Conservation (phyloP, 2,797 vertebrate genomes). For the Liasis olivaceus region DNA sequence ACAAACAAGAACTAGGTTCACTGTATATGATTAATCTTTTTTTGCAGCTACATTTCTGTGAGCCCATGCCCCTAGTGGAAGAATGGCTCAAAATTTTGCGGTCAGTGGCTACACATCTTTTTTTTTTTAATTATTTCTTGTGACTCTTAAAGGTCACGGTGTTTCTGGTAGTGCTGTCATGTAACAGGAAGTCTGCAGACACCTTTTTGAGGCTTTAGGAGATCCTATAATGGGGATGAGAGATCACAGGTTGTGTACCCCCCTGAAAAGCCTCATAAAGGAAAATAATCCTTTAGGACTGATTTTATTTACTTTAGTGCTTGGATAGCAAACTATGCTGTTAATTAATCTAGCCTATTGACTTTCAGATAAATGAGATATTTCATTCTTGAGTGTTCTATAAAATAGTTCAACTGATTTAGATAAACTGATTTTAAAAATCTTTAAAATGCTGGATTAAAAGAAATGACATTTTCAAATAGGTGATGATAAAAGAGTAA, state of each 20-base stretch:
- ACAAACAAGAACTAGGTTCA: neutral
- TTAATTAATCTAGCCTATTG: neutral
- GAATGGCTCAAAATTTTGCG: neutral
- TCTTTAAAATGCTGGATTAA: neutral
- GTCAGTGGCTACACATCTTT: neutral
- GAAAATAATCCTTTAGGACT: neutral
- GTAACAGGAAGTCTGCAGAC: neutral
- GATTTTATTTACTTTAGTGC: neutral
- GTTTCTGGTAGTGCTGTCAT: neutral
- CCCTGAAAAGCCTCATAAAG: neutral
- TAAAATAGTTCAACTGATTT: neutral
- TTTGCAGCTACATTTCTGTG: neutral
- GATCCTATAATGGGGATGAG: neutral
- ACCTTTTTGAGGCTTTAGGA: neutral
- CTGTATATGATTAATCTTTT: neutral
- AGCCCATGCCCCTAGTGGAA: neutral
- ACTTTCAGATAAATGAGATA: neutral
- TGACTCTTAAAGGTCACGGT: neutral
- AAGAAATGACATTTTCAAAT: neutral
- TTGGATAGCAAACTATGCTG: neutral
- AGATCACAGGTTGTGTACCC: neutral
- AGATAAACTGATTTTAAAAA: neutral
- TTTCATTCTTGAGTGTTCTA: neutral
- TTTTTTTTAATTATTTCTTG: no score
- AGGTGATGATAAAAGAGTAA: neutral